Evolutionary conservation across 2,113 vertebrate genomes (phyloP).

Genomic region (Numida meleagris): DNA sequence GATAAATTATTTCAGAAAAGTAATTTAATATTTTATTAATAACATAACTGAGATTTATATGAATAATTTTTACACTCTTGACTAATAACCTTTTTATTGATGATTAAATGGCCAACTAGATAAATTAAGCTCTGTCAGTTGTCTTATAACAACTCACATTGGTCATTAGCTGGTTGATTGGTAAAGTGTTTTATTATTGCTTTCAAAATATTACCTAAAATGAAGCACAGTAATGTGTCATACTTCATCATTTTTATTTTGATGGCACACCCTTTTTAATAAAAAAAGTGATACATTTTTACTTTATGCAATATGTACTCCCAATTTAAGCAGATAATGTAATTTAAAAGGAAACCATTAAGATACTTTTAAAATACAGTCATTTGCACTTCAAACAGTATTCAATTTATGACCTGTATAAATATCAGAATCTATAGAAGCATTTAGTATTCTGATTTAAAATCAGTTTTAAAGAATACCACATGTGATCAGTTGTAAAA

Average conservation of each 20-base stretch:
- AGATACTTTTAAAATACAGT: neutral
- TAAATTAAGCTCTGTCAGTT: slow-evolving; percentile 52
- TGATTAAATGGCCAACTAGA: slow-evolving; percentile 61
- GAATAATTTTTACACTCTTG: slow-evolving; percentile 60
- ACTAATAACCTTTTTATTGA: slow-evolving; percentile 62
- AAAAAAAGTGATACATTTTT: neutral
- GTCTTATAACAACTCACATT: slow-evolving; percentile 25
- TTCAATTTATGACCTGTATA: neutral
- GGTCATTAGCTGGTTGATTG: slow-evolving; percentile 54
- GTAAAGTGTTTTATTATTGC: slow-evolving; percentile 69
- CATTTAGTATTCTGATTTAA: neutral
- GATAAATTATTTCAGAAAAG: slow-evolving; percentile 70
- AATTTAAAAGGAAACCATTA: neutral
- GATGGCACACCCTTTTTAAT: neutral
- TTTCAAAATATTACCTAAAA: slow-evolving; percentile 42
- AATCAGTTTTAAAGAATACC: neutral
- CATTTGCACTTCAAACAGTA: neutral
- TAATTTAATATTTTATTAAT: slow-evolving; percentile 67
- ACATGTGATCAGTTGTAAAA: neutral
- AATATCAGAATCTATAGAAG: neutral
- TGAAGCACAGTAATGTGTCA: slow-evolving; percentile 22
- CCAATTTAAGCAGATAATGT: neutral
- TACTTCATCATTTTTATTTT: slow-evolving; percentile 57
- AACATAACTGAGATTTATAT: slow-evolving; percentile 67
- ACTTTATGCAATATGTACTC: too few species aligned